Percentiles rank a stretch among this genome's conserved stretches.
phyloP scores from a whole-genome alignment of 2,113 vertebrate species.

The Trogon surrucura region DNA sequence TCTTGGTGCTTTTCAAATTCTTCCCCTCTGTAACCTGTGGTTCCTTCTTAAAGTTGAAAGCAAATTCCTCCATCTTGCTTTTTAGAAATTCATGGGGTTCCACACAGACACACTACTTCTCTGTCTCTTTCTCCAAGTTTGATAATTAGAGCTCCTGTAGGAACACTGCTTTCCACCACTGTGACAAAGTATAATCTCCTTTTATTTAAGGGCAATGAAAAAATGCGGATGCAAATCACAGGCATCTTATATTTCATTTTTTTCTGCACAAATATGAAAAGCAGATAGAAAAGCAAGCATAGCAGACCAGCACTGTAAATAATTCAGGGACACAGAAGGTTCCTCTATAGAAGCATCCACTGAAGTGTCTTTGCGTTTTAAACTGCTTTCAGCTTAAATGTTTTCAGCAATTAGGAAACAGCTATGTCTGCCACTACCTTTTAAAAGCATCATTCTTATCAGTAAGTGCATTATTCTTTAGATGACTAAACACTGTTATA shows the following conservation, averaged over 20 bases:
- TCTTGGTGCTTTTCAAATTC: neutral
- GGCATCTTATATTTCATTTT: neutral
- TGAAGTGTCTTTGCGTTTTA: constrained; percentile 9
- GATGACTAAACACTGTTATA: neutral
- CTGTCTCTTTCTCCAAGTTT: neutral
- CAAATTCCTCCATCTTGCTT: neutral
- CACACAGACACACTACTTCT: neutral
- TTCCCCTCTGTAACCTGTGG: neutral
- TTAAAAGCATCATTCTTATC: neutral
- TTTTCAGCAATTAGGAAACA: constrained; percentile 10
- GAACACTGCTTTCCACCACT: neutral
- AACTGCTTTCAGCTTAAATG: constrained; percentile 7
- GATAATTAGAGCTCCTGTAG: neutral
- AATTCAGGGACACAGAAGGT: neutral
- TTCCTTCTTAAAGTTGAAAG: neutral
- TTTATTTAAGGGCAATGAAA: neutral
- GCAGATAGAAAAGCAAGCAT: neutral
- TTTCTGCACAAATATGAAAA: neutral
- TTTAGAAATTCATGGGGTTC: neutral
- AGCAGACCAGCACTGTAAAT: constrained; percentile 15
- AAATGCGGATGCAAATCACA: neutral
- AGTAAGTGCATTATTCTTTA: neutral
- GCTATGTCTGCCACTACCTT: neutral
- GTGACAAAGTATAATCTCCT: neutral
- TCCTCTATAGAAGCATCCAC: neutral